phyloP scores from a whole-genome alignment of 92 coral and sea anemone genomes.

The Palythoa grandiflora region DNA sequence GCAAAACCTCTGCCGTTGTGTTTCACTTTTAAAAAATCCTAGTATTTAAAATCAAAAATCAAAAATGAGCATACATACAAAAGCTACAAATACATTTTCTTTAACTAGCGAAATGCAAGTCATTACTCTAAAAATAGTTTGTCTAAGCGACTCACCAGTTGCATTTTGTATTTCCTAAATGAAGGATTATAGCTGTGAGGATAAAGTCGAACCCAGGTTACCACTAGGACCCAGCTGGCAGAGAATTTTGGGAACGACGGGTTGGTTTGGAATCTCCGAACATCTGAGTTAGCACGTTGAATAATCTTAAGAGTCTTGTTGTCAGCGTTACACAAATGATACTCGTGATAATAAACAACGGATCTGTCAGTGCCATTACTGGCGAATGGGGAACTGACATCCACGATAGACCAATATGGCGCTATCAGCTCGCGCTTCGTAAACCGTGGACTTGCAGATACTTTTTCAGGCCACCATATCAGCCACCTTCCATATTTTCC shows the following conservation, averaged over 20 bases:
- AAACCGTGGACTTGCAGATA: conserved; percentile 28
- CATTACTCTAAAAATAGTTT: not conserved
- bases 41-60: too few species aligned
- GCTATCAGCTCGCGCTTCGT: conserved; percentile 35
- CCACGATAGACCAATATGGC: conserved; percentile 56
- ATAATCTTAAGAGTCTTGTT: conserved; percentile 34
- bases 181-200: conserved; percentile 3
- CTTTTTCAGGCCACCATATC: conserved; percentile 43
- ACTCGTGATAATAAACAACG: conserved; percentile 54
- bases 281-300: conserved; percentile 63
- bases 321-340: conserved; percentile 11
- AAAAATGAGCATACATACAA: too few species aligned
- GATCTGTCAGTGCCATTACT: conserved; percentile 21
- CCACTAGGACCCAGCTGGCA: conserved; percentile 63
- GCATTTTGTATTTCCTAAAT: conserved; percentile 25
- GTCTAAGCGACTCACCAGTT: conserved; percentile 5
- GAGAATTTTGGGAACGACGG: conserved; percentile 55
- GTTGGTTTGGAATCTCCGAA: conserved; percentile 51
- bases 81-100: too few species aligned
- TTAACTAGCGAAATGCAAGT: too few species aligned
- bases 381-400: conserved; percentile 26
- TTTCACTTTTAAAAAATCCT: too few species aligned
- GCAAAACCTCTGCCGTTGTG: too few species aligned
- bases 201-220: conserved; percentile 69
- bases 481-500: not conserved